These are phyloP conservation scores for Anolis sagrei DNA, from an alignment of 2,113 vertebrate genomes.

Conservation along the genomic window DNA sequence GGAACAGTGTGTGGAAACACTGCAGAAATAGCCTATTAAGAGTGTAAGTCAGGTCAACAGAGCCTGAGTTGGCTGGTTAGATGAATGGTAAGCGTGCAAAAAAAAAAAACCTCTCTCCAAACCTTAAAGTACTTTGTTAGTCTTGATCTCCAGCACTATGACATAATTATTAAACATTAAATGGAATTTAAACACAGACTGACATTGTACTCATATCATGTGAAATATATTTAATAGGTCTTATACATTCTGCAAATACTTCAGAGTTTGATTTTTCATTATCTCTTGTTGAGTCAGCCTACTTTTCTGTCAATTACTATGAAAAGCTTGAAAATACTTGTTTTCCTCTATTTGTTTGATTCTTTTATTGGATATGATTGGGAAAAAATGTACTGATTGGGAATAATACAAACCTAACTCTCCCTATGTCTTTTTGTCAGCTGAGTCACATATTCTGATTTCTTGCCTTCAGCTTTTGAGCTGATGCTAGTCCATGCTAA, in stretches of 20 bases:
- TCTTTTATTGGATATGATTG: too few relatives aligned
- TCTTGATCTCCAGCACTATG: neutral
- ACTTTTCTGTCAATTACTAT: neutral
- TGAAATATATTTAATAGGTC: neutral
- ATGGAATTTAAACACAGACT: neutral
- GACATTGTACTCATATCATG: neutral
- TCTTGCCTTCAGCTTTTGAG: neutral
- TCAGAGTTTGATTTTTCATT: neutral
- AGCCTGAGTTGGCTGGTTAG: neutral
- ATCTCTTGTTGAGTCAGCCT: neutral
- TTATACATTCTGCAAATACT: neutral
- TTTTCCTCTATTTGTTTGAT: neutral
- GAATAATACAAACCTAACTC: neutral
- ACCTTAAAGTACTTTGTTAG: neutral
- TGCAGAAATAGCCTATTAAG: neutral
- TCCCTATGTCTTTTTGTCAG: neutral
- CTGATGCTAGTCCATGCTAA: neutral
- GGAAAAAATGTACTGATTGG: neutral
- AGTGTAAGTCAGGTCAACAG: neutral
- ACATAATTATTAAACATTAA: neutral
- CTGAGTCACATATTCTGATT: neutral
- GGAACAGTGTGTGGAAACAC: neutral
- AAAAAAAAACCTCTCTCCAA: neutral
- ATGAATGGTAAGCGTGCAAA: neutral
- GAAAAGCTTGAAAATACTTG: neutral